phyloP scores from a whole-genome alignment of 2,888 invertebrate species.

The Dicranocentrus wangi region DNA sequence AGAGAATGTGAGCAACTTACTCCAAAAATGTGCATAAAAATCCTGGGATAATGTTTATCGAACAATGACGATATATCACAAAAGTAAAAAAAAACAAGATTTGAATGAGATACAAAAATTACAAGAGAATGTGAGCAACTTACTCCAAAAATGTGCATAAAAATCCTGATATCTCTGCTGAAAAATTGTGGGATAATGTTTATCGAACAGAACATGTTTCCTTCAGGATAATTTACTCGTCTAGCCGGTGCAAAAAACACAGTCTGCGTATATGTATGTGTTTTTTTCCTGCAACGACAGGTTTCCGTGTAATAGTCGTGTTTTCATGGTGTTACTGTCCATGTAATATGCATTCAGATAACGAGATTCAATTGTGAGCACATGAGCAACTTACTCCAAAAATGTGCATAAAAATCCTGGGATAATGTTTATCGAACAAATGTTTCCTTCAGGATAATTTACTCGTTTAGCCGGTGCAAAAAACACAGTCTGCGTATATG shows the following conservation, averaged over 20 bases:
- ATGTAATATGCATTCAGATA: constrained; percentile 42
- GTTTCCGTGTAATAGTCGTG: constrained; percentile 37
- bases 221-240: constrained; percentile 7
- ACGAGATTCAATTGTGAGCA: constrained; percentile 18
- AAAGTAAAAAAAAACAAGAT: not conserved
- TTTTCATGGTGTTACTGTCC: constrained; percentile 25
- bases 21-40: constrained; percentile 5
- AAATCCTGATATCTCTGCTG: too few species aligned
- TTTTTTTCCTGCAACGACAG: constrained; percentile 34
- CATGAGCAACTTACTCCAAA: too few species aligned
- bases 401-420: not conserved
- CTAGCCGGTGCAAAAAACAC: too few species aligned
- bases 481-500: not conserved
- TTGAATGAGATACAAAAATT: not conserved
- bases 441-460: not conserved
- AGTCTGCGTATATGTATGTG: not conserved
- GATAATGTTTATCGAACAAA: not conserved
- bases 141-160: constrained; percentile 6
- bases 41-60: not conserved
- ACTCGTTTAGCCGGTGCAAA: too few species aligned
- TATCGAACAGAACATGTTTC: not conserved
- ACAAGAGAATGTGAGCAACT: constrained; percentile 8
- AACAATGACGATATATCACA: not conserved
- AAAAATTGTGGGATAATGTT: not conserved
- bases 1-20: too few species aligned